phyloP scores from a whole-genome alignment of 2,113 vertebrate genomes.

The Pao palembangensis region DNA sequence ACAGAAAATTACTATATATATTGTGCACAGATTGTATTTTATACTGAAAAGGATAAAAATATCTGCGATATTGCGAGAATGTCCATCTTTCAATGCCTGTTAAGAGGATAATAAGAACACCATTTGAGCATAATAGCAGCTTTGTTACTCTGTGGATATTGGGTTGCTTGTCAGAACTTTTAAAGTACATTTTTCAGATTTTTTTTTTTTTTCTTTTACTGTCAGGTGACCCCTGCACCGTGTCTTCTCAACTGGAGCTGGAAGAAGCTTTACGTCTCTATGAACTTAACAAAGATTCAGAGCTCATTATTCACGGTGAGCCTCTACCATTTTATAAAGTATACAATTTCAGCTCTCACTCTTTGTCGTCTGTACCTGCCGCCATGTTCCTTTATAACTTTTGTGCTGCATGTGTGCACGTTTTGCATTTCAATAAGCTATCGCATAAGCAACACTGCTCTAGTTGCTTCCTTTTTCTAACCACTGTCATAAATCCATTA shows the following conservation, averaged over 20 bases:
- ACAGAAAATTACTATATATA: no score
- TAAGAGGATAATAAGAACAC: no score
- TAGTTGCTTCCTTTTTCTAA: no score
- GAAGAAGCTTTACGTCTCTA: slow-evolving; percentile 97
- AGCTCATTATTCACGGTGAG: slow-evolving; percentile 95
- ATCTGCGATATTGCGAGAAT: no score
- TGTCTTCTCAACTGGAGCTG: slow-evolving; percentile 96
- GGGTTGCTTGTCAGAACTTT: not conserved
- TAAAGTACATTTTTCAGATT: no score
- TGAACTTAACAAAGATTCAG: slow-evolving; percentile 97
- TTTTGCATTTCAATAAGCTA: not conserved
- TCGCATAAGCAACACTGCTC: not conserved
- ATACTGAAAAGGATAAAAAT: no score
- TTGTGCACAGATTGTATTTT: no score
- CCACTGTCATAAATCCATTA: no score
- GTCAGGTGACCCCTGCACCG: slow-evolving; percentile 94
- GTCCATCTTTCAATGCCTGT: no score
- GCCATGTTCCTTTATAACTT: slow-evolving; percentile 10
- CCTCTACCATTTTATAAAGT: slow-evolving; percentile 2
- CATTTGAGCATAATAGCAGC: no score
- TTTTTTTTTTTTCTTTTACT: slow-evolving; percentile 13
- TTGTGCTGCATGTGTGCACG: not conserved
- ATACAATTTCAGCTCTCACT: not conserved
- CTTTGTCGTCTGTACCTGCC: not conserved
- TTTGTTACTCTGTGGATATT: no score